phyloP scores from a whole-genome alignment of 2,113 vertebrate genomes.

The Guaruba guarouba region DNA sequence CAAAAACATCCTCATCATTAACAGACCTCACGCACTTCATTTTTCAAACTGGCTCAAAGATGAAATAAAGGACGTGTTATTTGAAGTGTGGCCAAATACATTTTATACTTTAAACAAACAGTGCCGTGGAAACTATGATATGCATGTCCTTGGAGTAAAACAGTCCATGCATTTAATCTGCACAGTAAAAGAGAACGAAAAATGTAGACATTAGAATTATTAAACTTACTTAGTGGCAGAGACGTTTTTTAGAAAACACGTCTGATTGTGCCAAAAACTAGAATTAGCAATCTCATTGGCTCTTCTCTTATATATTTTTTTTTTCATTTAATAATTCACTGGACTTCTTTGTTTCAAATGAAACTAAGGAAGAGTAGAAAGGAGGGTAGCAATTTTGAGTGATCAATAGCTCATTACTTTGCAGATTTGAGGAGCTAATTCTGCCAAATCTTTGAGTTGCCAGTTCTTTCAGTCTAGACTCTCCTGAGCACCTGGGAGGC shows the following conservation, averaged over 20 bases:
- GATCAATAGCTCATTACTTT: neutral
- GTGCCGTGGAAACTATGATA: constrained; percentile 24
- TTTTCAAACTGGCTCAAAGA: constrained; percentile 32
- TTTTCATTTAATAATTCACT: neutral
- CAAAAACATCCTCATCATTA: constrained; percentile 18
- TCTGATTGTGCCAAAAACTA: neutral
- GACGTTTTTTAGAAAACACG: neutral
- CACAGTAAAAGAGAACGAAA: constrained; percentile 8
- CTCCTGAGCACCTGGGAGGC: neutral
- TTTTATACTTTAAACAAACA: constrained; percentile 53
- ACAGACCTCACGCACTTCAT: neutral
- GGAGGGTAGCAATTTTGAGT: neutral
- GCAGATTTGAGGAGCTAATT: neutral
- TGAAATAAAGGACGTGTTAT: neutral
- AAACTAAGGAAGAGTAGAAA: neutral
- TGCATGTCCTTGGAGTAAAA: constrained; percentile 50
- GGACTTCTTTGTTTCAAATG: neutral
- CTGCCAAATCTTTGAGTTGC: neutral
- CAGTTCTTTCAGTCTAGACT: neutral
- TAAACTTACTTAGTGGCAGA: neutral
- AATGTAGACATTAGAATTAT: constrained; percentile 12
- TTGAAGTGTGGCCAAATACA: constrained; percentile 50
- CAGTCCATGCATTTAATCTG: neutral
- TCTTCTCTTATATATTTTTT: neutral
- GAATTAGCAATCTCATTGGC: neutral